Evolutionary conservation across 2,888 invertebrate species (phyloP), one percentile per base, ranked within the genome.

Genomic region (Anodontia alba): DNA sequence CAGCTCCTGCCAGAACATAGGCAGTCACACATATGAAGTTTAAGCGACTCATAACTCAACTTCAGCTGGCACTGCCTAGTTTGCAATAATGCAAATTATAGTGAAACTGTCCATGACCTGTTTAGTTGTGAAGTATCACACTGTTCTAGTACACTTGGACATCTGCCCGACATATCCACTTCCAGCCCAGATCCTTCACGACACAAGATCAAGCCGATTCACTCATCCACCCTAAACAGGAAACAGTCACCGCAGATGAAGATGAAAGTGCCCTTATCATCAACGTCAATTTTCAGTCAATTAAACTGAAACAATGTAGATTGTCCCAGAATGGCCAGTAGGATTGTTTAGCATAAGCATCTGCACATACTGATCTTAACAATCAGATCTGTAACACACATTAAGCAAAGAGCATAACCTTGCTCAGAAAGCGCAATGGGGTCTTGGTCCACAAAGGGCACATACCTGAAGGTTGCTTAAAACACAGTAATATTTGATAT

Each of bases 261-360:
- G 23, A 10, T 33, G 29, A 66, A 66, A 26, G 31, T 66, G 17
- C 66, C 51, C 20, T 49, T 72, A 51, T 72, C 8, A 12, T 72
- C 2, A 72, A 72, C n/a, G 43, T 72, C 3, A 72, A 72, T 49
- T 72, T 72, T 33, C 72, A 72, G 29, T 72, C 72, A 20, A 51
- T 72, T 8, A 72, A 72, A 36, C 26, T 29, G 29, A 72, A 72
- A 23, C 51, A 51, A 31, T 49, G 33, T n/a, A 1, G 29, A n/a
- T n/a, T n/a, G n/a, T n/a, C n/a, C n/a, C n/a, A n/a, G n/a, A n/a
- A n/a, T n/a, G n/a, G n/a, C n/a, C n/a, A n/a, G n/a, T n/a, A n/a
- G n/a, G n/a, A n/a, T n/a, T n/a, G n/a, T n/a, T n/a, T n/a, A n/a
- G n/a, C n/a, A n/a, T n/a, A n/a, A n/a, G n/a, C n/a, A n/a, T n/a